Evolutionary conservation across 2,113 vertebrate species (phyloP).

Genomic region (Platysteira castanea): DNA sequence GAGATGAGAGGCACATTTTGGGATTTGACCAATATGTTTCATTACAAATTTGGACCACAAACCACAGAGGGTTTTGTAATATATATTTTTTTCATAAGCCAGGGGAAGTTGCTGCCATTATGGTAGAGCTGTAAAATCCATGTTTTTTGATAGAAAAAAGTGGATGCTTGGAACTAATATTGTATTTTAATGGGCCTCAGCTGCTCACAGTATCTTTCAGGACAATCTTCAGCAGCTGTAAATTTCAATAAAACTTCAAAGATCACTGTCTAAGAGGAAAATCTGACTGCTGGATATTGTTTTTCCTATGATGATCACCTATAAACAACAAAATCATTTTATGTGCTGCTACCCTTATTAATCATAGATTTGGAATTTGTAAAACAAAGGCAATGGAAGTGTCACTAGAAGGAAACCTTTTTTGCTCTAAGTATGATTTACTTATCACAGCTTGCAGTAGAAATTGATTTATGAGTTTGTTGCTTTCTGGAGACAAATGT

Average conservation of each 20-base stretch:
- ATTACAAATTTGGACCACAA: background rate
- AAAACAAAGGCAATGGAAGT: conserved; percentile 20
- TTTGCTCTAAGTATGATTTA: conserved; percentile 33
- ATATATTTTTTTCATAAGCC: background rate
- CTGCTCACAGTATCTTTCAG: background rate
- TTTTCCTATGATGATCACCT: background rate
- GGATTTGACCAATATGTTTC: conserved; percentile 34
- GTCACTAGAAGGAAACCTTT: conserved; percentile 38
- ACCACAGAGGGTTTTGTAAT: background rate
- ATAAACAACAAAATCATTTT: conserved; percentile 2
- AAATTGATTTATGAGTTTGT: conserved; percentile 49
- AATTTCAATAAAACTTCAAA: conserved; percentile 36
- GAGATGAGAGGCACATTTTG: background rate
- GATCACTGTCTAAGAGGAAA: background rate
- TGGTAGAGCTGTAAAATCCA: background rate
- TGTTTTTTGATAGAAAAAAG: background rate
- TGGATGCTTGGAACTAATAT: background rate
- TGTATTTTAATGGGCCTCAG: conserved; percentile 16
- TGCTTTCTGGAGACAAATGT: conserved; percentile 31
- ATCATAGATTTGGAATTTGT: conserved; percentile 34
- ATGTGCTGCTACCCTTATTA: background rate
- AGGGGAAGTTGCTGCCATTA: background rate
- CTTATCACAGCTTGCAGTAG: conserved; percentile 23
- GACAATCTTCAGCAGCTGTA: background rate
- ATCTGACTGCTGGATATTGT: conserved; percentile 8